Conservation (phyloP, 1,140 invertebrate species). For the Drosophila athabasca region DNA sequence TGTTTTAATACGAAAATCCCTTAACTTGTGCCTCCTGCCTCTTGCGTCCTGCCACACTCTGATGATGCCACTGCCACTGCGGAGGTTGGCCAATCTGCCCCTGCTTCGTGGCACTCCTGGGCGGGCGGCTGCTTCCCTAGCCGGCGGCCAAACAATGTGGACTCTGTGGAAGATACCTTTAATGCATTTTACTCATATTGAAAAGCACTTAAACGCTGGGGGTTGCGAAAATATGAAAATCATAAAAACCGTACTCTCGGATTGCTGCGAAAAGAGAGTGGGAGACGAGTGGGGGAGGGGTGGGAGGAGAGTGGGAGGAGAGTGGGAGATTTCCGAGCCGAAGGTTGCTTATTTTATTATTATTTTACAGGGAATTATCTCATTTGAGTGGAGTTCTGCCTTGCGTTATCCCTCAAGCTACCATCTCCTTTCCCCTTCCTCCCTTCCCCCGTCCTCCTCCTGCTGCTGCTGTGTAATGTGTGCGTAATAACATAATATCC, state of each 20-base stretch:
- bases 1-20: conserved; percentile 73
- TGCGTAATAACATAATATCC: conserved; percentile 83
- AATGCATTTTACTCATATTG: conserved; percentile 80
- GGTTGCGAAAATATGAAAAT: conserved; percentile 77
- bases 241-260: conserved; percentile 50
- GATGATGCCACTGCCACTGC: too few relatives aligned
- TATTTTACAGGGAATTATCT: conserved; percentile 83
- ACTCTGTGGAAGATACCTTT: conserved; percentile 59
- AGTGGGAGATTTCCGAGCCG: conserved; percentile 1
- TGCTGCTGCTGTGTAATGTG: conserved; percentile 68
- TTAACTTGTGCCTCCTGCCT: conserved; percentile 38
- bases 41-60: too few relatives aligned
- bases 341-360: conserved; percentile 80
- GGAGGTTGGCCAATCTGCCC: conserved; percentile 34
- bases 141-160: conserved; percentile 51
- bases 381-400: conserved; percentile 76
- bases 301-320: conserved; percentile 1
- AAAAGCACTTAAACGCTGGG: conserved; percentile 74
- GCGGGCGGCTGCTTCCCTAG: conserved; percentile 25
- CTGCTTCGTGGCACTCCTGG: conserved; percentile 1
- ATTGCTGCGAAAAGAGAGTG: neutral
- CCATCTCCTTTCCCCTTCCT: neutral
- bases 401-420: neutral
- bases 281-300: neutral
- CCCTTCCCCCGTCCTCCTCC: neutral